Evolutionary conservation across 1,140 invertebrate species (phyloP).

Genomic region (Sesamia nonagrioides): DNA sequence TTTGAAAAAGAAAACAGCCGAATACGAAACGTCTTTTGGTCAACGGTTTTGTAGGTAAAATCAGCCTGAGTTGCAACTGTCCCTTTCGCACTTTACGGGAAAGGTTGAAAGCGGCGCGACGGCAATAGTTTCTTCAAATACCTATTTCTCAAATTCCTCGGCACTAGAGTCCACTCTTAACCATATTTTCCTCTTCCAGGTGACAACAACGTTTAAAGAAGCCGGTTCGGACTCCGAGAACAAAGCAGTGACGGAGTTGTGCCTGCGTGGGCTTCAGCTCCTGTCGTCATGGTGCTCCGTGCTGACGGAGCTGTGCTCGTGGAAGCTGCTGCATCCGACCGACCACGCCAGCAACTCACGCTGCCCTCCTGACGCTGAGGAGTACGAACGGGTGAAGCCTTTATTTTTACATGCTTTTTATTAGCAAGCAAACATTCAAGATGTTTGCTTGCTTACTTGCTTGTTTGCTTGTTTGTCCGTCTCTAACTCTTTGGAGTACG

Average conservation of each 20-base stretch:
- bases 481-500: too few species aligned
- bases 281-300: constrained; percentile 99
- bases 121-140: too few species aligned
- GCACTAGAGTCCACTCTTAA: too few species aligned
- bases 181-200: constrained; percentile 69
- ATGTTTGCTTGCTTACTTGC: background rate
- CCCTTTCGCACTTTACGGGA: too few species aligned
- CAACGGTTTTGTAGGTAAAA: too few species aligned
- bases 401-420: background rate
- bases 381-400: constrained; percentile 96
- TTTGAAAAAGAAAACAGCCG: too few species aligned
- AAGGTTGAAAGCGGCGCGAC: too few species aligned
- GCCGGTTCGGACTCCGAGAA: constrained; percentile 97
- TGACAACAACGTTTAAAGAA: constrained; percentile 97
- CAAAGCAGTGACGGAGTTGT: constrained; percentile 96
- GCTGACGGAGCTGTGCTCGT: constrained; percentile 99
- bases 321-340: constrained; percentile 99
- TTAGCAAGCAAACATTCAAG: background rate
- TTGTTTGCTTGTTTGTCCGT: too few species aligned
- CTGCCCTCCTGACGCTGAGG: constrained; percentile 95
- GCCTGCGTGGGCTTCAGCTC: constrained; percentile 96
- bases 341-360: constrained; percentile 92
- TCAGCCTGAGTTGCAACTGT: too few species aligned
- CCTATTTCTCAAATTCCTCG: too few species aligned
- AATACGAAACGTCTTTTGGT: too few species aligned